Evolutionary conservation across 2,797 vertebrate species (phyloP).

Genomic region (Ceryle rudis): DNA sequence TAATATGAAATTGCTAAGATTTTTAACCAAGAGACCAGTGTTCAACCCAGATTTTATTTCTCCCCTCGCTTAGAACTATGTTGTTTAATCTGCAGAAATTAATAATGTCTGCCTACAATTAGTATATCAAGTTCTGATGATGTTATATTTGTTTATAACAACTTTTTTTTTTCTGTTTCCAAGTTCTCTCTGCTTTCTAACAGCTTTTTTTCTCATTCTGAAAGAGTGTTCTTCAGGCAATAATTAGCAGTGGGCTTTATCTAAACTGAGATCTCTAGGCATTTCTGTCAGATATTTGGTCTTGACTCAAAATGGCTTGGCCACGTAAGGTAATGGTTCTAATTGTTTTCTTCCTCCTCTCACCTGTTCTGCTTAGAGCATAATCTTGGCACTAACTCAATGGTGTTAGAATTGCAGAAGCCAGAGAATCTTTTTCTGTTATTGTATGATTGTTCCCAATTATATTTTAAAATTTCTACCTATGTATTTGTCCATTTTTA

Average conservation of each 20-base stretch:
- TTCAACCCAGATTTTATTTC: conserved; percentile 37
- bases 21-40: conserved; percentile 14
- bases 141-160: conserved; percentile 6
- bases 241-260: conserved; percentile 18
- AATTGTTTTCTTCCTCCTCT: conserved; percentile 22
- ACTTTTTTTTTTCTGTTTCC: not conserved
- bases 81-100: conserved; percentile 21
- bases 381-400: not conserved
- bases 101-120: not conserved
- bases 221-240: not conserved
- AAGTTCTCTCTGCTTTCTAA: conserved; percentile 14
- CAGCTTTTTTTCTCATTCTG: not conserved
- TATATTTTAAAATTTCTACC: not conserved
- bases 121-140: not conserved
- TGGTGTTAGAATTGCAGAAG: not conserved
- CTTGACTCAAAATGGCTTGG: conserved; percentile 19
- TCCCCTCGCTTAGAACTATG: not conserved
- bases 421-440: not conserved
- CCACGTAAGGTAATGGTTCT: not conserved
- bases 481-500: not conserved
- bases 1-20: conserved; percentile 51
- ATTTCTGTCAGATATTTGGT: conserved; percentile 22
- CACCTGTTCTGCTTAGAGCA: conserved; percentile 17
- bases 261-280: conserved; percentile 1
- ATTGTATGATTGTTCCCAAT: not conserved